Conservation (phyloP, 1,140 invertebrate species). For the Phthorimaea operculella region DNA sequence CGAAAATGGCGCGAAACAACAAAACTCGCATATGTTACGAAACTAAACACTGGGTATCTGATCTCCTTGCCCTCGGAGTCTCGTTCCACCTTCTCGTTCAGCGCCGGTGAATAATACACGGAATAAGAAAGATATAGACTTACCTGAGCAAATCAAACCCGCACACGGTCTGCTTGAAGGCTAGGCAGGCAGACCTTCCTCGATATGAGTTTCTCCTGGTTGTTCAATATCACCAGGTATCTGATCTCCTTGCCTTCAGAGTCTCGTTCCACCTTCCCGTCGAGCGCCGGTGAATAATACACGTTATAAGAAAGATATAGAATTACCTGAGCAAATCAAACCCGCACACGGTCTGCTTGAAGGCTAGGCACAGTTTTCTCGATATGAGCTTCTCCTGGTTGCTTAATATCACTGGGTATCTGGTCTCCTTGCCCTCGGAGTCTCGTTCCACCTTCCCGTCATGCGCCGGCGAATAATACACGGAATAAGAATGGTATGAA, state of each 20-base stretch:
- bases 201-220: constrained; percentile 99
- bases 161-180: constrained; percentile 99
- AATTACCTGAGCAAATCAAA: constrained; percentile 93
- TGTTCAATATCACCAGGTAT: constrained; percentile 97
- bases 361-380: constrained; percentile 96
- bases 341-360: constrained; percentile 99
- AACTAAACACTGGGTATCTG: constrained; percentile 98
- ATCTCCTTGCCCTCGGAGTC: constrained; percentile 99
- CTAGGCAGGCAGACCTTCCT: constrained; percentile 96
- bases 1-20: too few species aligned
- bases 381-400: constrained; percentile 99
- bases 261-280: constrained; percentile 98
- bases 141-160: constrained; percentile 97
- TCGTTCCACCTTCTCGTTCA: constrained; percentile 98
- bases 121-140: constrained; percentile 9
- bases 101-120: constrained; percentile 74
- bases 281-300: constrained; percentile 81
- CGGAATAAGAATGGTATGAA: constrained; percentile 4
- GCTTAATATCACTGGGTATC: constrained; percentile 97
- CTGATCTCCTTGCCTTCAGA: constrained; percentile 98
- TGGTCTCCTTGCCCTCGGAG: constrained; percentile 97
- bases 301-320: not conserved
- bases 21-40: too few species aligned
- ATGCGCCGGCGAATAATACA: constrained; percentile 78
- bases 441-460: constrained; percentile 99